phyloP scores from a whole-genome alignment of 2,888 invertebrate species.

The Cyrtodaria siliqua region DNA sequence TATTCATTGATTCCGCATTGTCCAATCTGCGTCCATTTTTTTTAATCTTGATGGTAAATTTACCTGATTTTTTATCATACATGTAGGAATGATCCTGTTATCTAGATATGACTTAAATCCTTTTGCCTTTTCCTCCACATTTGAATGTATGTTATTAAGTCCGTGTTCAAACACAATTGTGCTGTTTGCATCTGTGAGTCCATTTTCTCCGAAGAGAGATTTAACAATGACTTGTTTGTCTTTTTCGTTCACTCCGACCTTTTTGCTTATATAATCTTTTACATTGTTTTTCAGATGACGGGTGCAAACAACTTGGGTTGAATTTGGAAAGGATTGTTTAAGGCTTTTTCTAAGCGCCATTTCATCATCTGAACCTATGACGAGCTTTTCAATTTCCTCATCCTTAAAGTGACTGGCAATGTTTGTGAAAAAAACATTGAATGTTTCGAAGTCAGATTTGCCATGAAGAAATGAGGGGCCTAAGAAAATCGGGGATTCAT shows the following conservation, averaged over 20 bases:
- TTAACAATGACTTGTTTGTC: not conserved
- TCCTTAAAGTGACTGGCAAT: too few relatives aligned
- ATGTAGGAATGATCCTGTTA: constrained; percentile 21
- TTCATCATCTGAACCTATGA: constrained; percentile 21
- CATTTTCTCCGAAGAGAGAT: constrained; percentile 22
- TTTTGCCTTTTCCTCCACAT: too few relatives aligned
- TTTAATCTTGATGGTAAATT: constrained; percentile 17
- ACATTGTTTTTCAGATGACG: constrained; percentile 33
- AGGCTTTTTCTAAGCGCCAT: constrained; percentile 8
- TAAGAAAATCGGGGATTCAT: too few relatives aligned
- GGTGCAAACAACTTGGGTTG: constrained; percentile 23
- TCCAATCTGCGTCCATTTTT: constrained; percentile 24
- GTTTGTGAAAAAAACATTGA: too few relatives aligned
- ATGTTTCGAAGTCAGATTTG: too few relatives aligned
- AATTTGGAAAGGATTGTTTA: constrained; percentile 4
- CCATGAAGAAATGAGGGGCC: too few relatives aligned
- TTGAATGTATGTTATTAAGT: not conserved
- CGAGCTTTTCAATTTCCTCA: constrained; percentile 9
- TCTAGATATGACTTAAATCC: constrained; percentile 1
- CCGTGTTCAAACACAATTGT: constrained; percentile 18
- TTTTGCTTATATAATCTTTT: constrained; percentile 23
- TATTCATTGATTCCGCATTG: constrained; percentile 32
- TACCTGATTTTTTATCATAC: constrained; percentile 19
- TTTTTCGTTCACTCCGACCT: constrained; percentile 2
- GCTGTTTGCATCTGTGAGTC: constrained; percentile 10